phyloP scores from a whole-genome alignment of 2,113 vertebrate genomes.

The Amblyornis subalaris region DNA sequence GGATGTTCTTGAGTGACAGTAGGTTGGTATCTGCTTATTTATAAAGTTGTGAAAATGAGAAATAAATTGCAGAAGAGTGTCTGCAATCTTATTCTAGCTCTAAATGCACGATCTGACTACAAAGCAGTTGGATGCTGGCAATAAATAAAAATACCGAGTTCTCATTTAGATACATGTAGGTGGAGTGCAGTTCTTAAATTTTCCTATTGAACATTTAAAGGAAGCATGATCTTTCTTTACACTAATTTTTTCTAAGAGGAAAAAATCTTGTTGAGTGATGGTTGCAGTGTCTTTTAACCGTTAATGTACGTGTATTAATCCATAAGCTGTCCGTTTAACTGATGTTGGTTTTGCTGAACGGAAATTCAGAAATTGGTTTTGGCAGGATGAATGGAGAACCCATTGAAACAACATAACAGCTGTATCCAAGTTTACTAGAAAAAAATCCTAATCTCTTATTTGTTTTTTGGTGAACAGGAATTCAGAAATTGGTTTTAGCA shows the following conservation, averaged over 20 bases:
- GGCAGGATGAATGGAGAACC: constrained; percentile 96
- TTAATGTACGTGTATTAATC: not conserved
- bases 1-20: not conserved
- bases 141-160: not conserved
- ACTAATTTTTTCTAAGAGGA: not conserved
- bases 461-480: constrained; percentile 83
- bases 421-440: constrained; percentile 96
- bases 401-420: constrained; percentile 96
- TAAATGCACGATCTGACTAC: not conserved
- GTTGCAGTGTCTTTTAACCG: constrained; percentile 19
- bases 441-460: constrained; percentile 91
- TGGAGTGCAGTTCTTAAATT: not conserved
- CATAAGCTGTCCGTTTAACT: constrained; percentile 25
- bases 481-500: constrained; percentile 98
- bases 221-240: constrained; percentile 16
- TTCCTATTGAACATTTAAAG: not conserved
- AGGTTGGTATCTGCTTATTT: not conserved
- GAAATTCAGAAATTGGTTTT: constrained; percentile 96
- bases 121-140: not conserved
- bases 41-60: not conserved
- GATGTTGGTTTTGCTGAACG: constrained; percentile 66
- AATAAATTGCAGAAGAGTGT: not conserved
- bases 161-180: not conserved
- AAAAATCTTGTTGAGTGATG: not conserved
- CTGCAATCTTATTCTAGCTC: not conserved